Percentiles rank a stretch among this genome's conserved stretches.
phyloP scores from a whole-genome alignment of 2,113 vertebrate species.

The zebrafish (Danio rerio) region GRCz12tu NC_133197.1:12814001-12814500 shows the following conservation, averaged over 20 bases:
- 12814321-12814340: neutral
- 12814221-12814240: neutral
- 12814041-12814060: slow-evolving; percentile 37
- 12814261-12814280: slow-evolving; percentile 58
- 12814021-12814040: slow-evolving; percentile 28
- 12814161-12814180: neutral
- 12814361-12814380: slow-evolving; percentile 1
- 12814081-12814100: slow-evolving; percentile 2
- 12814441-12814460: slow-evolving; percentile 9
- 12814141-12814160: neutral
- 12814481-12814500: neutral
- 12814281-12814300: slow-evolving; percentile 55
- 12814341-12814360: neutral
- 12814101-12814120: neutral
- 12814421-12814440: slow-evolving; percentile 16
- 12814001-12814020: slow-evolving; percentile 40
- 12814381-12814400: neutral
- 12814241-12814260: neutral
- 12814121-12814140: neutral
- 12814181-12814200: neutral
- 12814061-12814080: neutral
- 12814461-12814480: neutral
- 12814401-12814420: slow-evolving; percentile 16
- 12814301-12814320: slow-evolving; percentile 48
- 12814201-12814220: slow-evolving; percentile 1